Base-by-base conservation (phyloP, 2,113 vertebrate genomes). In the Ondatra zibethicus region DNA sequence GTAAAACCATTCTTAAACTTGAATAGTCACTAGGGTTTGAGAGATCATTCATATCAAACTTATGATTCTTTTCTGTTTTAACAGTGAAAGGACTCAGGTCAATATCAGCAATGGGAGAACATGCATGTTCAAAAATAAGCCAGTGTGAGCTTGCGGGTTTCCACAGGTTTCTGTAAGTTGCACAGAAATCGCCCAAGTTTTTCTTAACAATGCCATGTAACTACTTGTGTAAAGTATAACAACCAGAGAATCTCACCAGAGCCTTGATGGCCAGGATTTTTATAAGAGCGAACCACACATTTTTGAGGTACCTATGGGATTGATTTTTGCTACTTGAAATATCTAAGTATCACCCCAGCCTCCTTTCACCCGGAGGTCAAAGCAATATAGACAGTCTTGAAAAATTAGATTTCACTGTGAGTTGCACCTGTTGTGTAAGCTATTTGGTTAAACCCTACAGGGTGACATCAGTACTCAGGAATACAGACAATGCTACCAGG, bases 41-140 rank as follows among this genome's bases (percentile, higher is more conserved):
- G 16, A 91, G 45, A 31, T 77, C 61, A 55, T 70, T 96, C 45
- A 87, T 92, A n/a, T 68, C 58, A 88, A n/a, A 58, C 65, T 92
- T 55, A 4, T 9, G 1, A n/a, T n/a, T 50, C 50, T 84, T 14
- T n/a, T 84, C 70, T 87, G 19, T 90, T 92, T 65, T 75, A 89
- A 55, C 1, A 73, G 7, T 68, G 47, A 70, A 95, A 70, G 47
- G 31, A 91, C 6, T 36, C 14, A 77, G 72, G 52, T 95, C 10
- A 92, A 63, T 93, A 50, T 82, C 66, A 87, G 55, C 13, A 47
- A 31, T 77, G n/a, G 3, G 9, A 86, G 93, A 92, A 84, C 58
- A 25, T 14, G 11, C 1, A 42, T 77, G 21, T 90, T 27, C 25
- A 88, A 39, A 7, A 88, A 36, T 88, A 92, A 85, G 3, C 7